Evolutionary conservation across 2,888 invertebrate species (phyloP), one percentile per base, ranked within the genome.

Genomic region (Archips crataeganus): DNA sequence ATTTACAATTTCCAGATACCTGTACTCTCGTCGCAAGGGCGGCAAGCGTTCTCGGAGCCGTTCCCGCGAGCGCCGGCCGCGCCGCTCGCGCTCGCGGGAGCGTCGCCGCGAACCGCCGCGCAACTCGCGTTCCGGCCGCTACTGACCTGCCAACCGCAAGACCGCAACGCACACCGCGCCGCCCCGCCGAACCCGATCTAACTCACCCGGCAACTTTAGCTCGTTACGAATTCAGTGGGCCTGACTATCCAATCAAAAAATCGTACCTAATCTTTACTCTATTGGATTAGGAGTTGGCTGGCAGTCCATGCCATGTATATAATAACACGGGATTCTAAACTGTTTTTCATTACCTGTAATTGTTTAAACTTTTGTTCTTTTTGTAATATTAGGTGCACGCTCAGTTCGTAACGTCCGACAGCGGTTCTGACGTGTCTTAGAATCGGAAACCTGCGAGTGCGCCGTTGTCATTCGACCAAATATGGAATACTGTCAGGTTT

Each of bases 21-120:
- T 97, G 82, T 97, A 97, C 91, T 96, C 97, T 64, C 95, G 97
- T 13, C 96, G 97, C 90, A 90, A 90, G 89, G 95, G 95, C 49
- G 89, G 82, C 75, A 87, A 89, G 85, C 81, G 90, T 73, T 89
- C 92, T 34, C 89, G 94, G 81, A 84, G 86, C 65, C 82, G 86
- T 23, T 91, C 92, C 6, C 92, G 93, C 73, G 93, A 93, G 63
- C 90, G 95, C 51, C 93, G 96, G 32, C 64, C 64, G 76, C 96
- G 96, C 42, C 94, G 96, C 77, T 96, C 96, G 1, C 95, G 96
- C 64, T 96, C 96, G 81, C 94, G 84, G 78, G 95, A 86, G 61
- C 87, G 95, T 85, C 94, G 87, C 92, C 95, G 92, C 82, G 96
- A 94, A 32, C 89, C 91, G 68, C 90, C 90, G 77, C 89, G 95